Evolutionary conservation across 2,888 invertebrate species (phyloP).

Genomic region (Aphidoletes aphidimyza): DNA sequence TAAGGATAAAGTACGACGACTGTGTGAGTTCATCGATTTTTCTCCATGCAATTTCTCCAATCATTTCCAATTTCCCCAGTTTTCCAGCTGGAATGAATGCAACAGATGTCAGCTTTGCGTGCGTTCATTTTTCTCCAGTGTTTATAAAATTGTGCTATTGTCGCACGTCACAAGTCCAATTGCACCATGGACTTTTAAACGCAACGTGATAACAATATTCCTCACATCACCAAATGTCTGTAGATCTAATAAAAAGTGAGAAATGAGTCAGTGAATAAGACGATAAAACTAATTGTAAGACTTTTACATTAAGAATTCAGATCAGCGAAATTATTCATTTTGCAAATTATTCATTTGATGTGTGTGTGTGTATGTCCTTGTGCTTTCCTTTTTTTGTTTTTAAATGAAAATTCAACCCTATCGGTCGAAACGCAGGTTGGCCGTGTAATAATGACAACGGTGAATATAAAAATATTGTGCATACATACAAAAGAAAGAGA

Average conservation of each 20-base stretch:
- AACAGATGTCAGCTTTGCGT: constrained; percentile 18
- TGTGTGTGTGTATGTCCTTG: not conserved
- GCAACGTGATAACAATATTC: no score
- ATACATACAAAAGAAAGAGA: not conserved
- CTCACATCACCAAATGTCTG: no score
- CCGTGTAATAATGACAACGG: constrained; percentile 8
- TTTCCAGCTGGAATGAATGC: constrained; percentile 22
- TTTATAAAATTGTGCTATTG: not conserved
- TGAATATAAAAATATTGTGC: not conserved
- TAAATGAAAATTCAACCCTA: constrained; percentile 34
- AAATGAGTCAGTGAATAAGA: not conserved
- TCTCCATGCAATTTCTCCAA: not conserved
- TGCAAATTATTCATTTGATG: not conserved
- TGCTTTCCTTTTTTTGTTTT: no score
- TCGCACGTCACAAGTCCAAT: no score
- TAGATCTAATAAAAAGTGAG: not conserved
- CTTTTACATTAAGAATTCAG: not conserved
- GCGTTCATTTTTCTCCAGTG: not conserved
- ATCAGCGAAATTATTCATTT: not conserved
- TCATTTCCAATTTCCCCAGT: not conserved
- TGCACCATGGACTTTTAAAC: no score
- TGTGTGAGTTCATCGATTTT: not conserved
- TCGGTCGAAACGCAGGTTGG: not conserved
- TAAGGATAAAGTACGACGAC: not conserved
- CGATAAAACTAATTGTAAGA: not conserved